These are phyloP conservation scores for Melanotaenia maccullochi DNA, from an alignment of 2,797 vertebrate genomes.

Conservation along the genomic window DNA sequence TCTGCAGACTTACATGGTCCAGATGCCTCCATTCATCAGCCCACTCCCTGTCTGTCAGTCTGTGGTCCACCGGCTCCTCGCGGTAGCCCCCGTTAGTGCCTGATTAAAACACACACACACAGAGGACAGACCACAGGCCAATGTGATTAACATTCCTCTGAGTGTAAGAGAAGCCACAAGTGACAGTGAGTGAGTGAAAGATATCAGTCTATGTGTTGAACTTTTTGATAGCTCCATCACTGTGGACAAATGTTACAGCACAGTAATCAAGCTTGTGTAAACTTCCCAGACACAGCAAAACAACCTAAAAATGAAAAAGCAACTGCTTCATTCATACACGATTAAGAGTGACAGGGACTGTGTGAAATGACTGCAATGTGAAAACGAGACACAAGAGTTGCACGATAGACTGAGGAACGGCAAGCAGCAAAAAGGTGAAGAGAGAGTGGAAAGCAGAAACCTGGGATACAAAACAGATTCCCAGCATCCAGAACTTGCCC, in stretches of 20 bases:
- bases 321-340: background rate
- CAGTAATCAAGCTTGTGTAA: background rate
- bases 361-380: background rate
- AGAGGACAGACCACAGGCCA: slow-evolving; percentile 56
- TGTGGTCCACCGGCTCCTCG: slow-evolving; percentile 97
- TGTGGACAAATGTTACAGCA: background rate
- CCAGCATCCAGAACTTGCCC: slow-evolving; percentile 64
- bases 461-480: slow-evolving; percentile 82
- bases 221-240: background rate
- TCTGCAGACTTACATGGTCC: slow-evolving; percentile 90
- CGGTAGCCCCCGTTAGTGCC: slow-evolving; percentile 95
- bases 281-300: background rate
- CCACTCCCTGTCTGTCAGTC: slow-evolving; percentile 98
- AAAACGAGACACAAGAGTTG: slow-evolving; percentile 24
- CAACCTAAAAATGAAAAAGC: background rate
- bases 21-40: slow-evolving; percentile 99
- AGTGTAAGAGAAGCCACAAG: slow-evolving; percentile 40
- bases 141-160: slow-evolving; percentile 57
- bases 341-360: slow-evolving; percentile 6
- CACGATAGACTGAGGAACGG: slow-evolving; percentile 16
- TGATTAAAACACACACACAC: slow-evolving; percentile 77
- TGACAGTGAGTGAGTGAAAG: slow-evolving; percentile 40
- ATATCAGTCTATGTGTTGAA: slow-evolving; percentile 3
- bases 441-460: slow-evolving; percentile 54
- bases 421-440: slow-evolving; percentile 45